A percentile compares a stretch with the other conserved stretches of the same genome.
These are phyloP conservation scores for Nasonia vitripennis DNA, from an alignment of 1,140 invertebrate species.

Conservation along the genomic window DNA sequence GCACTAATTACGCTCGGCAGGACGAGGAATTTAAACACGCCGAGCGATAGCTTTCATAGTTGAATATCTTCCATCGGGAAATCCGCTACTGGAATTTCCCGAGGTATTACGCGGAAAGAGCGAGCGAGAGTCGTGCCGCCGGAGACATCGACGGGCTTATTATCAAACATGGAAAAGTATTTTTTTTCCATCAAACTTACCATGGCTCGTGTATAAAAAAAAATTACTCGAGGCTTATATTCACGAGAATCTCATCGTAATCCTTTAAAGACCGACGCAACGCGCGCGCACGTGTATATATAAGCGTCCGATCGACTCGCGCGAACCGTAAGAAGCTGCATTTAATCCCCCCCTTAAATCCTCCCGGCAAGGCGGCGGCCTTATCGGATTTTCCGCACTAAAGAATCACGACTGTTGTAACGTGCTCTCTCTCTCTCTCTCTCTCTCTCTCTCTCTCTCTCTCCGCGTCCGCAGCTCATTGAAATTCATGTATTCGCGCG, in stretches of 20 bases:
- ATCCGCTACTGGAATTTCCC: slow-evolving; percentile 38
- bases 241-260: not conserved
- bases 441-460: not conserved
- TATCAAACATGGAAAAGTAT: slow-evolving; percentile 19
- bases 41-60: slow-evolving; percentile 32
- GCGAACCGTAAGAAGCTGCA: not conserved
- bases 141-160: slow-evolving; percentile 23
- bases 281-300: not conserved
- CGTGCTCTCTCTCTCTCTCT: not conserved
- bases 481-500: slow-evolving; percentile 44
- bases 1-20: slow-evolving; percentile 31
- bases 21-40: slow-evolving; percentile 32
- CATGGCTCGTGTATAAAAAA: no score
- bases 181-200: no score
- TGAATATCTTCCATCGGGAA: slow-evolving; percentile 43
- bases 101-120: not conserved
- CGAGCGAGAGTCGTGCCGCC: not conserved
- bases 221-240: no score
- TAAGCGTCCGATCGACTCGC: slow-evolving; percentile 21
- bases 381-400: slow-evolving; percentile 49
- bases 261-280: not conserved
- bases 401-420: slow-evolving; percentile 49
- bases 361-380: not conserved
- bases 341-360: slow-evolving; percentile 35
- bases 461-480: slow-evolving; percentile 26